Base-by-base conservation (phyloP, 2,888 invertebrate genomes). In the Erebia aethiops region DNA sequence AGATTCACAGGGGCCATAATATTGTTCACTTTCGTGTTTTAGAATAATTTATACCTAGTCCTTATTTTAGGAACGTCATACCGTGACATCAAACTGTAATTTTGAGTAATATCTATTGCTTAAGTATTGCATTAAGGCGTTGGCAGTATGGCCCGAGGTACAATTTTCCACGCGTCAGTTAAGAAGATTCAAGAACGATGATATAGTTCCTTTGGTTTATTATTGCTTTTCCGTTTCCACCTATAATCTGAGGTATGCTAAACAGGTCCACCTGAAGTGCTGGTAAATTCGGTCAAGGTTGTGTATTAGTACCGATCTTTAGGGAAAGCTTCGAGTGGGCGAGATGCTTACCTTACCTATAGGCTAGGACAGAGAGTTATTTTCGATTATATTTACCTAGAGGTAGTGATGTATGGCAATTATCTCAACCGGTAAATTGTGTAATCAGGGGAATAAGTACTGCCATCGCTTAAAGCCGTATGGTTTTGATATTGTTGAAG, bases 241-340 rank as follows among this genome's bases (percentile, higher is more conserved):
- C 35, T 35, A 35, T 35, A 35, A 35, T 35, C 35, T 52, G 56
- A 70, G 64, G 70, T 70, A 61, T 46, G 54, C 46, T 57, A 46
- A 67, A 41, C 57, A 65, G 51, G 51, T 63, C 67, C 56, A 67
- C 67, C 62, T 61, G 57, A 21, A 70, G 60, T n/a, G 60, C 14
- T 67, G 56, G 66, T 58, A 74, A 78, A 78, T 75, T 77, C 76
- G 79, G 79, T 77, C 81, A 82, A 82, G 81, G 81, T 74, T 78
- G 49, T 14, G 51, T 66, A 11, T 51, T 46, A 16, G 46, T 67
- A 56, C 52, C 54, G 60, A 35, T 56, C 67, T 65, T 73, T 70
- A 74, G 75, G 74, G 76, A 76, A 76, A 76, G 74, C 72, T 71
- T 54, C 10, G 41, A 21, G 63, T 70, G 58, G 67, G 71, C 62